These are phyloP conservation scores for Agrochola lychnidis DNA, from an alignment of 2,888 invertebrate genomes.

Conservation along the genomic window DNA sequence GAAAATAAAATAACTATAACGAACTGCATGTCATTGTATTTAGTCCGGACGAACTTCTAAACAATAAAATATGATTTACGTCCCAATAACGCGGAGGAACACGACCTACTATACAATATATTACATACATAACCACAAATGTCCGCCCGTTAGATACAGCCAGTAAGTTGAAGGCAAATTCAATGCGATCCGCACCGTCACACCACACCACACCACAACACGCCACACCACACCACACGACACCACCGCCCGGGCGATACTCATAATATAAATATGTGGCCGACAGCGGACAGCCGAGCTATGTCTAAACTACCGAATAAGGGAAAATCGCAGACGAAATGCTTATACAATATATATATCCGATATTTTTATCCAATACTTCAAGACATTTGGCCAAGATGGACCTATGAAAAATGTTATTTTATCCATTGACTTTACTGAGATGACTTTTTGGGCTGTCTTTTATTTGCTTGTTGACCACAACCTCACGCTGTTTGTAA, in stretches of 20 bases:
- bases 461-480: neutral
- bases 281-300: conserved; percentile 13
- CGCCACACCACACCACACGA: neutral
- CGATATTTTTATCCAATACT: conserved; percentile 23
- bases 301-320: conserved; percentile 12
- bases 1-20: neutral
- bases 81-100: conserved; percentile 11
- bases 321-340: conserved; percentile 33
- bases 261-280: conserved; percentile 40
- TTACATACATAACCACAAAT: conserved; percentile 13
- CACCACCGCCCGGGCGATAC: neutral
- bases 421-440: neutral
- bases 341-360: neutral
- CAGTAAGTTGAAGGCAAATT: conserved; percentile 29
- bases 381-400: neutral
- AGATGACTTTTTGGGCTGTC: neutral
- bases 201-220: neutral
- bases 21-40: neutral
- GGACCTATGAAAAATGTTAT: neutral
- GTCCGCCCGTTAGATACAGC: neutral
- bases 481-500: neutral
- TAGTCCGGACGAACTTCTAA: neutral
- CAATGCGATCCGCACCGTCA: conserved; percentile 10
- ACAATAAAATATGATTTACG: conserved; percentile 10
- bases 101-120: conserved; percentile 2